These are phyloP conservation scores for Eupithecia centaureata DNA, from an alignment of 2,888 invertebrate species.

Conservation along the genomic window DNA sequence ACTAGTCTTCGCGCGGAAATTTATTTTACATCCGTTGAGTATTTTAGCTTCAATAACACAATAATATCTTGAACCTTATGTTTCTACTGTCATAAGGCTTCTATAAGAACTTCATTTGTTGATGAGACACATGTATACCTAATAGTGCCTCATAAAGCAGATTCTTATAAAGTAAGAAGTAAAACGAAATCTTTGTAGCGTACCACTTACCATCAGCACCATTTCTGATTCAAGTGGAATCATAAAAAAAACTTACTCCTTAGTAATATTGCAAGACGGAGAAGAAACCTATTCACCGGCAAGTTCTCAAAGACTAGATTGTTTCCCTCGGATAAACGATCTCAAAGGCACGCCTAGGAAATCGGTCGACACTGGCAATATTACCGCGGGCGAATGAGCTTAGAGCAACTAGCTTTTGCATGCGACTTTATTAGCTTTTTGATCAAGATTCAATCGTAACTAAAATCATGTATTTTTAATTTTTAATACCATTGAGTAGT, in stretches of 20 bases:
- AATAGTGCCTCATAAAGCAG: neutral
- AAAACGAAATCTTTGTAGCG: too few species aligned
- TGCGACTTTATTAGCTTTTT: conserved; percentile 7
- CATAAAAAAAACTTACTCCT: neutral
- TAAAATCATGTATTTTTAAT: neutral
- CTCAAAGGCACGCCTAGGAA: conserved; percentile 29
- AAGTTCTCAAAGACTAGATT: conserved; percentile 26
- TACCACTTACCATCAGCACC: neutral
- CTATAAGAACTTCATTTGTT: neutral
- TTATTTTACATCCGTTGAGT: too few species aligned
- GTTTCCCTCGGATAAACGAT: conserved; percentile 26
- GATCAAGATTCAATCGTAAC: neutral
- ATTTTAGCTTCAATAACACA: too few species aligned
- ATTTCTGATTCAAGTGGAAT: neutral
- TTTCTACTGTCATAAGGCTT: neutral
- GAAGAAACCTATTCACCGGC: conserved; percentile 13
- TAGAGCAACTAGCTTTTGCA: conserved; percentile 17
- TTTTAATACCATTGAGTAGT: neutral
- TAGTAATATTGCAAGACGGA: conserved; percentile 6
- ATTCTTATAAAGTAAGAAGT: too few species aligned
- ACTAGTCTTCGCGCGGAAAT: too few species aligned
- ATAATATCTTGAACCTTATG: neutral
- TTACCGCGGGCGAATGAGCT: conserved; percentile 25
- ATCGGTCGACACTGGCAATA: conserved; percentile 36
- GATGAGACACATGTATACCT: neutral